Evolutionary conservation across 1,140 invertebrate genomes (phyloP), one percentile per base, ranked within the genome.

Genomic region (Drosophila melanica): DNA sequence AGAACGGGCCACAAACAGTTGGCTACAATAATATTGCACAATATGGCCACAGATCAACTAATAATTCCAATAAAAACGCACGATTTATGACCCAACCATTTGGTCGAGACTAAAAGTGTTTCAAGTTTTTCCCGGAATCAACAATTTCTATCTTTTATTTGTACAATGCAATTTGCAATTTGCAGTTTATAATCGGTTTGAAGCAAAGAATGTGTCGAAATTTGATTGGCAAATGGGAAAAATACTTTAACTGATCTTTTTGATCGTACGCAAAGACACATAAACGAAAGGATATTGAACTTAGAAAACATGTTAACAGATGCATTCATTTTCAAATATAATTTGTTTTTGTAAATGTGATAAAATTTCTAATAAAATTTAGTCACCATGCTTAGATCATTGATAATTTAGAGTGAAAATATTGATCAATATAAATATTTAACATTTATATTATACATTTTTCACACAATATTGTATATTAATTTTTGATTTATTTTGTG

Each of bases 41-140:
- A 89, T 89, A 75, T 89, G 84, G 84, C 77, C 77, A 60, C 84
- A 89, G 84, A 87, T 82, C 72, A 87, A 89, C 73, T 89, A 80
- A 89, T 89, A 89, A 84, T 89, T 89, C 79, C 59, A 82, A 84
- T 82, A 77, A 77, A 80, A 89, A 82, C 50, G 59, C 51, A 70
- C 75, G 48, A 74, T 79, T 73, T 76, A 89, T 82, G 67, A 64
- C 48, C 60, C 42, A 27, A 47, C 44, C 70, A 66, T 65, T 79
- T 70, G 65, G 51, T 30, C 42, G 18, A 33, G 30, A 68, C 27
- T 10, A 14, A 74, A 74, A 63, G 65, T 63, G 47, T 68, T 75
- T 81, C 58, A 48, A 65, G 47, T 69, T 67, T 35, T 72, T 66
- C 57, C 50, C 33, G 64, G 60, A 82, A 82, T 82, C 27, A 71